These are phyloP conservation scores for Malurus elegans DNA, from an alignment of 2,113 vertebrate species.

Conservation along the genomic window DNA sequence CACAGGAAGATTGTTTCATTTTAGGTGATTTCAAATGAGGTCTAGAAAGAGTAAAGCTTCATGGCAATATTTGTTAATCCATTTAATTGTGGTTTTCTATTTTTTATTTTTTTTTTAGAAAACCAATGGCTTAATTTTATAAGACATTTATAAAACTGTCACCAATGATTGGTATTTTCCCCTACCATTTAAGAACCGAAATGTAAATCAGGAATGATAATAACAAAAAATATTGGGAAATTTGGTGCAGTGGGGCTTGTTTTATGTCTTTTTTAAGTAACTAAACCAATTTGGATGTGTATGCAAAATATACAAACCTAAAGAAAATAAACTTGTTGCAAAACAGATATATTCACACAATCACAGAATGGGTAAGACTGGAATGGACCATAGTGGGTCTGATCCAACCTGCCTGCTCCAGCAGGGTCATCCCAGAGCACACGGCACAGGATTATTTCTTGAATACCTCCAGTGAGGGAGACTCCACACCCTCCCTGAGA, in stretches of 20 bases:
- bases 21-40: not conserved
- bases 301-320: not conserved
- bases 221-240: not conserved
- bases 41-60: not conserved
- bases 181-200: not conserved
- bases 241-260: not conserved
- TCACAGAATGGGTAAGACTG: not conserved
- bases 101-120: not conserved
- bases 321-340: not conserved
- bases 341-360: not conserved
- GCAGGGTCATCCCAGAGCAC: not conserved
- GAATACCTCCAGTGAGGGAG: not conserved
- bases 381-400: not conserved
- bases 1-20: not conserved
- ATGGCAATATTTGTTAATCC: not conserved
- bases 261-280: not conserved
- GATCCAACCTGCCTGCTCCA: not conserved
- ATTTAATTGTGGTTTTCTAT: not conserved
- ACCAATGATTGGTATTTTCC: not conserved
- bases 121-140: not conserved
- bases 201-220: not conserved
- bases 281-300: not conserved
- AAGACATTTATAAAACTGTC: not conserved
- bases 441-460: fast-evolving
- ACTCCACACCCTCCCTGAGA: fast-evolving